Conservation (phyloP, 2,113 vertebrate species). For the Ailuropoda melanoleuca region DNA sequence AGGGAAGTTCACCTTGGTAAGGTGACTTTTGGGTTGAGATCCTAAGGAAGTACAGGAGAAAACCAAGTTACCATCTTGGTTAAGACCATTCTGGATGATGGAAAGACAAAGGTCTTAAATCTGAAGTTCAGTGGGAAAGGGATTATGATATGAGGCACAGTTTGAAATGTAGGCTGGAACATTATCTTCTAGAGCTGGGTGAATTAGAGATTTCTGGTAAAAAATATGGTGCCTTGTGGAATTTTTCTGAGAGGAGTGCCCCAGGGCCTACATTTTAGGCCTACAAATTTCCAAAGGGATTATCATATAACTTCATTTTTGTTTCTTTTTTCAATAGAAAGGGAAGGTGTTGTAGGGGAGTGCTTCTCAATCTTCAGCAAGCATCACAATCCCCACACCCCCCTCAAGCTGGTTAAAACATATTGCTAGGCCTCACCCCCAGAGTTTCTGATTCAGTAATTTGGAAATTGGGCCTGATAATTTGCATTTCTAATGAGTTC, state of each 20-base stretch:
- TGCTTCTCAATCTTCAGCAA: background rate
- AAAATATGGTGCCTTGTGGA: background rate
- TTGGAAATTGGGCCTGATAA: background rate
- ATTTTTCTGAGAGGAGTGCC: background rate
- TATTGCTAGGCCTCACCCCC: background rate
- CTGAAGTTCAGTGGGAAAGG: background rate
- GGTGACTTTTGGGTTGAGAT: background rate
- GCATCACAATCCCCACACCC: background rate
- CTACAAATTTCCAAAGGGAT: background rate
- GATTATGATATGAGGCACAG: background rate
- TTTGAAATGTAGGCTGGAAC: background rate
- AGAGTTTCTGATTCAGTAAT: background rate
- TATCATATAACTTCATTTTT: background rate
- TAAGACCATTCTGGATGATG: background rate
- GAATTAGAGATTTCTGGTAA: background rate
- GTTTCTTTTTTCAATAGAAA: background rate
- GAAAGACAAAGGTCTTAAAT: background rate
- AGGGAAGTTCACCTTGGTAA: background rate
- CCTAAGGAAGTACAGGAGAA: background rate
- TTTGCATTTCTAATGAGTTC: background rate
- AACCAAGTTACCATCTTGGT: background rate
- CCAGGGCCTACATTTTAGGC: background rate
- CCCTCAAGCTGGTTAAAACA: background rate
- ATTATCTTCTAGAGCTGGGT: background rate
- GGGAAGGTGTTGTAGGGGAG: background rate